Evolutionary conservation across 1,140 invertebrate species (phyloP).

Genomic region (Musca domestica): DNA sequence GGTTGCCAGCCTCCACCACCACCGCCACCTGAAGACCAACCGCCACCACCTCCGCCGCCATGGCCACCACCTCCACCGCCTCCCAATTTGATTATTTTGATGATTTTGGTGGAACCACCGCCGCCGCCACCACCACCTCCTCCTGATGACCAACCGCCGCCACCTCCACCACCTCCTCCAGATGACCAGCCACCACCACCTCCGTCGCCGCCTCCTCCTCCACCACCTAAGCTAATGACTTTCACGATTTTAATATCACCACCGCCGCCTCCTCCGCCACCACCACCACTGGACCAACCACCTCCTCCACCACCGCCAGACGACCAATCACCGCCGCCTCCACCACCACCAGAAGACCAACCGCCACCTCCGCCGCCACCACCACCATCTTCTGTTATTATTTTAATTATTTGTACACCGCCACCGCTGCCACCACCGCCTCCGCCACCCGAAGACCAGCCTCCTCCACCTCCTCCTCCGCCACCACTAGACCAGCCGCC

Average conservation of each 20-base stretch:
- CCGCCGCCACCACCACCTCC: conserved; percentile 31
- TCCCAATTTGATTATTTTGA: conserved; percentile 37
- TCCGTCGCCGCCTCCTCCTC: conserved; percentile 29
- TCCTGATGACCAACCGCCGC: conserved; percentile 31
- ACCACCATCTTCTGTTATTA: conserved; percentile 30
- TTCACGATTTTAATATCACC: conserved; percentile 42
- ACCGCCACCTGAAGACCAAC: conserved; percentile 28
- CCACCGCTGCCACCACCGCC: conserved; percentile 40
- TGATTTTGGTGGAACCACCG: conserved; percentile 28
- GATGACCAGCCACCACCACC: conserved; percentile 29
- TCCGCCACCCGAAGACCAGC: conserved; percentile 34
- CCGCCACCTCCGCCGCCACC: conserved; percentile 31
- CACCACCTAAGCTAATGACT: conserved; percentile 35
- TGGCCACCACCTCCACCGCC: conserved; percentile 33
- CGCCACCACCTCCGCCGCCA: conserved; percentile 30
- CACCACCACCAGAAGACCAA: conserved; percentile 25
- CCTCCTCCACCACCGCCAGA: conserved; percentile 30
- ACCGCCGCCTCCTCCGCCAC: conserved; percentile 33
- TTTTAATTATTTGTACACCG: conserved; percentile 23
- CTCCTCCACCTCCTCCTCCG: conserved; percentile 35
- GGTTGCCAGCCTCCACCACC: conserved; percentile 46
- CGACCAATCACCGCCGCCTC: conserved; percentile 29
- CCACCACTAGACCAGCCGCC: conserved; percentile 33
- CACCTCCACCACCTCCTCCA: conserved; percentile 30
- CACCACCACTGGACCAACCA: conserved; percentile 31